These are phyloP conservation scores for Bombus waltoni DNA, from an alignment of 1,140 invertebrate genomes.

Conservation along the genomic window DNA sequence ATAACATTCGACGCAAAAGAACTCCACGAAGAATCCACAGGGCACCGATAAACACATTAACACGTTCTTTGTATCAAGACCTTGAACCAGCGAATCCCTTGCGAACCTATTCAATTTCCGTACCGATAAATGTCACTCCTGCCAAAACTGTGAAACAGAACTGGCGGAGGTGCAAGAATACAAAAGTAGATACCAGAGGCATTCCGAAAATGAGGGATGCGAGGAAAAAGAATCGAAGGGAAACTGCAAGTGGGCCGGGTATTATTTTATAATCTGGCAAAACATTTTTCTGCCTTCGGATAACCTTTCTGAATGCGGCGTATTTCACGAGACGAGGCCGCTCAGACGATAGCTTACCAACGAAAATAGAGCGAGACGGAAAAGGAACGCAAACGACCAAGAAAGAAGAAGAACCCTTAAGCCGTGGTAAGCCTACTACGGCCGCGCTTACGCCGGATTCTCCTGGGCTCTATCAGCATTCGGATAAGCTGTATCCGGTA, in stretches of 20 bases:
- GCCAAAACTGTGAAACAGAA: background rate
- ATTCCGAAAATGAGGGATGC: background rate
- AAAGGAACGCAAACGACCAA: slow-evolving; percentile 20
- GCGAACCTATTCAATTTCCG: background rate
- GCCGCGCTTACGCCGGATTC: slow-evolving; percentile 72
- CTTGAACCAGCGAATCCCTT: background rate
- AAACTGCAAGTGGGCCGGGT: slow-evolving; percentile 10
- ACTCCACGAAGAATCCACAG: background rate
- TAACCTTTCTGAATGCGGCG: slow-evolving; percentile 60
- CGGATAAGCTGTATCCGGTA: slow-evolving; percentile 75
- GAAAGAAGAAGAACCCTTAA: slow-evolving; percentile 52
- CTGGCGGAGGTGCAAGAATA: background rate
- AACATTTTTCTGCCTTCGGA: slow-evolving; percentile 65
- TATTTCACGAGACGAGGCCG: slow-evolving; percentile 47
- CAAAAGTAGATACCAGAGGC: too few relatives aligned
- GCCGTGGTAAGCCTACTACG: slow-evolving; percentile 74
- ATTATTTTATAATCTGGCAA: slow-evolving; percentile 57
- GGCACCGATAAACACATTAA: background rate
- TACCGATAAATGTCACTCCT: background rate
- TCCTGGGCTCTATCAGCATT: slow-evolving; percentile 74
- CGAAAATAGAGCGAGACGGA: background rate
- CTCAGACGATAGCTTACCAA: slow-evolving; percentile 29
- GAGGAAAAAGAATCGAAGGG: too few relatives aligned
- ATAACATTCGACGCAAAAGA: too few relatives aligned
- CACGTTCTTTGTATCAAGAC: background rate